Conservation (phyloP, 2,113 vertebrate genomes). For the Oenanthe melanoleuca region DNA sequence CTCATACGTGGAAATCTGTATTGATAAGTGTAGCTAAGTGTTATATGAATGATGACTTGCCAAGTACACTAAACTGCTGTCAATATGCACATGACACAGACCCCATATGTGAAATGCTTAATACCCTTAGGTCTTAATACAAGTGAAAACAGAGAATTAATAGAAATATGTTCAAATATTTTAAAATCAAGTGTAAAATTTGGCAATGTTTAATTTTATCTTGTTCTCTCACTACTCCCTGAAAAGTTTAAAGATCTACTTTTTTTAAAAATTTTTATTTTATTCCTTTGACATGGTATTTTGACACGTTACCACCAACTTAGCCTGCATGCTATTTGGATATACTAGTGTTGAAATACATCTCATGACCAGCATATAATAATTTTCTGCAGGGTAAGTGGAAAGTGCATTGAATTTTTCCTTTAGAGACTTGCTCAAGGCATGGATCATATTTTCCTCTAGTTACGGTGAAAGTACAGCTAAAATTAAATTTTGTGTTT, state of each 20-base stretch:
- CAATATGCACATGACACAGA: not conserved
- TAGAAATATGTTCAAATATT: not conserved
- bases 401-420: conserved; percentile 19
- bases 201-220: not conserved
- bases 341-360: not conserved
- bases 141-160: not conserved
- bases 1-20: not conserved
- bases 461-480: not conserved
- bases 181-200: not conserved
- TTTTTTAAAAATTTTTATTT: not conserved
- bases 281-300: not conserved
- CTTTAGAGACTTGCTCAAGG: conserved; percentile 15
- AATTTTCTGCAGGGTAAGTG: not conserved
- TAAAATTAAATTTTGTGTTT: conserved; percentile 8
- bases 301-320: not conserved
- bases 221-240: not conserved
- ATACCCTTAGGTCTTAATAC: not conserved
- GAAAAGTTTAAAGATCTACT: not conserved
- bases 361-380: not conserved
- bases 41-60: not conserved
- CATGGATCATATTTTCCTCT: not conserved
- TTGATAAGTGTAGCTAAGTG: not conserved
- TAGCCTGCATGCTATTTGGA: not conserved
- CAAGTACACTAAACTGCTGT: not conserved
- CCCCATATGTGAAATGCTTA: not conserved